Percentiles rank a stretch among this genome's conserved stretches.
These are phyloP conservation scores for Leuciscus idus DNA, from an alignment of 2,113 vertebrate species.

Conservation along the genomic window DNA sequence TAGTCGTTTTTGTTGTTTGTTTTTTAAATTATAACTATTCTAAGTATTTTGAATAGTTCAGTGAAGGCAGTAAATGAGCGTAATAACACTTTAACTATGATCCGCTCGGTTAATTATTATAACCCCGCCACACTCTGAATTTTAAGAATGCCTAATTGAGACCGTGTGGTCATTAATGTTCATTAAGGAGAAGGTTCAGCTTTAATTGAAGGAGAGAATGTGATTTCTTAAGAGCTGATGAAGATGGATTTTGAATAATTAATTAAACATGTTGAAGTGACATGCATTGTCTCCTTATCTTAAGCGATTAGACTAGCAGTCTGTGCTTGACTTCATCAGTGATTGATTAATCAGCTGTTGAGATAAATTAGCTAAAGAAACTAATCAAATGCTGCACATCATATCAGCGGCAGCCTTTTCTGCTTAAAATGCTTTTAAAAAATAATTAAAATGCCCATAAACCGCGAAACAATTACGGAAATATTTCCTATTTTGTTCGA, in stretches of 20 bases:
- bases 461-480: neutral
- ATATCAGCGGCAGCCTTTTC: too few relatives aligned
- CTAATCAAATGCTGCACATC: too few relatives aligned
- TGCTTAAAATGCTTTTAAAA: too few relatives aligned
- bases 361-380: too few relatives aligned
- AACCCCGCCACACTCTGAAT: neutral
- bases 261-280: slow-evolving; percentile 5
- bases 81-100: neutral
- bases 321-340: neutral
- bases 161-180: neutral
- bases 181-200: neutral
- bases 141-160: neutral
- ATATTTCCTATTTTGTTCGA: too few relatives aligned
- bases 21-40: neutral
- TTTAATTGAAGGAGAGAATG: neutral
- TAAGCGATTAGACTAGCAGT: slow-evolving; percentile 14
- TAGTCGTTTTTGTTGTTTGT: neutral
- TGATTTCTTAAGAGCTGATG: neutral
- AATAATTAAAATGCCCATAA: neutral
- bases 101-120: neutral
- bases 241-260: slow-evolving; percentile 10
- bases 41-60: neutral
- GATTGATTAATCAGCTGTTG: neutral
- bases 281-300: slow-evolving; percentile 40
- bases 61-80: neutral